Conservation (phyloP, 2,113 vertebrate species). For the Heptranchias perlo region DNA sequence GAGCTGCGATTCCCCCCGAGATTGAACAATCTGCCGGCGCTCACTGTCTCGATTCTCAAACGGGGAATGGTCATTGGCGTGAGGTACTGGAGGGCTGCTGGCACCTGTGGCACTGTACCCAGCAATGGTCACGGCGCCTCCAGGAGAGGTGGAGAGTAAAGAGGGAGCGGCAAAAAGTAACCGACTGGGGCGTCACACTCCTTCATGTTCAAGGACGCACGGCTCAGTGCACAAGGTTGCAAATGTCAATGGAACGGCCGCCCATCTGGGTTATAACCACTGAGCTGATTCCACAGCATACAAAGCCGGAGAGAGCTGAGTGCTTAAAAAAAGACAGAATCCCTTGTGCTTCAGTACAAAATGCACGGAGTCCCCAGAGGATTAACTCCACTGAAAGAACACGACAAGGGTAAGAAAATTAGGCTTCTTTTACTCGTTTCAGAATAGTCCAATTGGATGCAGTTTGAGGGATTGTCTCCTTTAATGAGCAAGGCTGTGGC, state of each 20-base stretch:
- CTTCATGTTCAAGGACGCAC: no score
- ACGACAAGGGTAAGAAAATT: not conserved
- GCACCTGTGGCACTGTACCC: not conserved
- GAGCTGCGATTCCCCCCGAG: no score
- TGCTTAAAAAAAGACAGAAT: not conserved
- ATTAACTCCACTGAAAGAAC: not conserved
- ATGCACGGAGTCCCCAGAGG: not conserved
- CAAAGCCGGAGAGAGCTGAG: not conserved
- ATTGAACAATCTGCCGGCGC: not conserved
- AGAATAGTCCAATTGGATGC: not conserved
- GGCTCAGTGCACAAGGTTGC: not conserved
- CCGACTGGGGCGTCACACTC: not conserved
- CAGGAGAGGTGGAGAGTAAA: not conserved
- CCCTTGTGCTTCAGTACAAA: not conserved
- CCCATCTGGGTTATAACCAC: not conserved
- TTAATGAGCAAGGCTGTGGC: not conserved
- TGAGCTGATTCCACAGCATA: no score
- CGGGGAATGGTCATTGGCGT: not conserved
- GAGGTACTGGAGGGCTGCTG: no score
- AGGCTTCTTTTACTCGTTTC: no score
- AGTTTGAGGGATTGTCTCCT: not conserved
- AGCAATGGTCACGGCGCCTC: not conserved
- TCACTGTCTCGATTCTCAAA: not conserved
- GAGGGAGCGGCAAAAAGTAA: not conserved
- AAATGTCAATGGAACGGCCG: not conserved